phyloP scores from a whole-genome alignment of 2,888 invertebrate species.

The Clusia tigrina region DNA sequence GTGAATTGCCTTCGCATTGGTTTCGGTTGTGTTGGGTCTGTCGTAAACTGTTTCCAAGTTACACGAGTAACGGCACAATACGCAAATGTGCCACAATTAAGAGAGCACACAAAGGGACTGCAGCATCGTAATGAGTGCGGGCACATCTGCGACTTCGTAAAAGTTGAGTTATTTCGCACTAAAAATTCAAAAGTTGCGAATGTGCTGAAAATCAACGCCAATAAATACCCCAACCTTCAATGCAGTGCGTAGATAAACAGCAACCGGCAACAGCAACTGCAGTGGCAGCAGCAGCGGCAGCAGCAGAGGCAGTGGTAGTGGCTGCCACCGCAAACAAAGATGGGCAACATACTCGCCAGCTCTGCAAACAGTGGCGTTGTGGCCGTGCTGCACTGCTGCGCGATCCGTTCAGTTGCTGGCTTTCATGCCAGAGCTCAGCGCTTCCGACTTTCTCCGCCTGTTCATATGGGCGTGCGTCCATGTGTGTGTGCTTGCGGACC shows the following conservation, averaged over 20 bases:
- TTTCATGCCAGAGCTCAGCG: background rate
- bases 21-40: background rate
- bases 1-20: background rate
- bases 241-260: background rate
- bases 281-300: too few relatives aligned
- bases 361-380: background rate
- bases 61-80: slow-evolving; percentile 22
- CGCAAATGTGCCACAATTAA: slow-evolving; percentile 7
- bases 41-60: slow-evolving; percentile 6
- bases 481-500: background rate
- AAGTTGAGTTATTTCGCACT: background rate
- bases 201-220: too few relatives aligned
- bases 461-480: background rate
- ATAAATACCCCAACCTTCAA: background rate
- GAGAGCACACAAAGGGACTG: background rate
- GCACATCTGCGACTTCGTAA: background rate
- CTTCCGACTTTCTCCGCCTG: slow-evolving; percentile 30
- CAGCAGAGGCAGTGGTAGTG: too few relatives aligned
- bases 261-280: background rate
- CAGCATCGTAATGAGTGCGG: background rate
- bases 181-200: too few relatives aligned
- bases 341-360: background rate
- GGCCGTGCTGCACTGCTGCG: background rate
- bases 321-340: background rate
- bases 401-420: background rate